phyloP scores from a whole-genome alignment of 2,113 vertebrate genomes.

The Thymallus thymallus region DNA sequence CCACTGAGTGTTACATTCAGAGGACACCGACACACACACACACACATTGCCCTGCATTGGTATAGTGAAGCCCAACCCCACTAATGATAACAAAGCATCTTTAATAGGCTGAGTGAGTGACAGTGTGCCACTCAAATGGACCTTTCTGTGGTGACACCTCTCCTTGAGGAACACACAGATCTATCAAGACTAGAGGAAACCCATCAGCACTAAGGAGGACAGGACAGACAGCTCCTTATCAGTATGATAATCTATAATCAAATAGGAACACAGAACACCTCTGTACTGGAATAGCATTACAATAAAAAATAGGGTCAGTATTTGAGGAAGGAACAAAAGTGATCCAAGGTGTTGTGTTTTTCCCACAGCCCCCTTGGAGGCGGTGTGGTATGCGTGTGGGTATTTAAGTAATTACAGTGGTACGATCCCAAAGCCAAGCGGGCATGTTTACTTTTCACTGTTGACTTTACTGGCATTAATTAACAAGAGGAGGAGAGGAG shows the following conservation, averaged over 20 bases:
- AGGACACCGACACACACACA: background rate
- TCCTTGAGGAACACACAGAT: conserved; percentile 3
- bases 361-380: conserved; percentile 23
- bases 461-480: conserved; percentile 13
- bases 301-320: background rate
- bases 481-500: conserved; percentile 16
- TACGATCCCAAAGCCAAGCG: conserved; percentile 26
- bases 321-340: conserved; percentile 3
- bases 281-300: conserved; percentile 11
- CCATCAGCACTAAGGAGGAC: background rate
- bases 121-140: conserved; percentile 9
- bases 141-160: conserved; percentile 9
- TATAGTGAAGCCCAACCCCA: background rate
- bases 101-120: background rate
- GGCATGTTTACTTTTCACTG: conserved; percentile 21
- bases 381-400: conserved; percentile 21
- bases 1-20: background rate
- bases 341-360: conserved; percentile 16
- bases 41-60: background rate
- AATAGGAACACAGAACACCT: conserved; percentile 13
- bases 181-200: background rate
- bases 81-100: background rate
- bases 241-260: too few species aligned
- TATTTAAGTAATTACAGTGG: conserved; percentile 37
- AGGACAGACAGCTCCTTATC: background rate